These are phyloP conservation scores for Hippoglossus hippoglossus DNA, from an alignment of 2,797 vertebrate genomes.

Conservation along the genomic window DNA sequence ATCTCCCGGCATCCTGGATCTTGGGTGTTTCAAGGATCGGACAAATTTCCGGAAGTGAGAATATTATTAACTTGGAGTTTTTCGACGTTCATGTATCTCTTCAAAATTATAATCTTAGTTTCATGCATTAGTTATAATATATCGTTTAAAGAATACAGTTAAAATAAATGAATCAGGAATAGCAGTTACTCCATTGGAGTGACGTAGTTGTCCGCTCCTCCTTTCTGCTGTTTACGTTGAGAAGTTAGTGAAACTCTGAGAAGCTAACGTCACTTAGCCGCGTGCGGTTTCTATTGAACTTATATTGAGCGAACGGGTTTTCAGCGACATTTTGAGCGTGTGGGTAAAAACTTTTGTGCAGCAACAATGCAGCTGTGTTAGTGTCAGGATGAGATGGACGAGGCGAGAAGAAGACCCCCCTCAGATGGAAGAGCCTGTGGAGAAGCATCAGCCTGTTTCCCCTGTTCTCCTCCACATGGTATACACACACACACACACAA, in stretches of 20 bases:
- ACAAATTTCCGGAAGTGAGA: fast-evolving
- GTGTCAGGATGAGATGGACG: constrained; percentile 52
- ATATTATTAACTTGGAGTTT: background rate
- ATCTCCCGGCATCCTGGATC: too few species aligned
- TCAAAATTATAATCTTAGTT: too few species aligned
- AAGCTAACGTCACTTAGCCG: too few species aligned
- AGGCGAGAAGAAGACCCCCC: constrained; percentile 6
- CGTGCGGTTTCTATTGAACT: too few species aligned
- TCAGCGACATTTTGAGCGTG: too few species aligned
- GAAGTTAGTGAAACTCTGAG: constrained; percentile 27
- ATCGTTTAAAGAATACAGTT: too few species aligned
- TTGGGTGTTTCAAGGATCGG: background rate
- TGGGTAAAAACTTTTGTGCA: background rate
- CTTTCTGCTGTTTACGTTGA: background rate
- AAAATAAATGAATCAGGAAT: background rate
- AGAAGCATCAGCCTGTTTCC: background rate
- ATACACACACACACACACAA: constrained; percentile 6
- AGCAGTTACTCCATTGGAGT: background rate
- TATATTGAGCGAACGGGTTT: too few species aligned
- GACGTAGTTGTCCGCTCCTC: constrained; percentile 16
- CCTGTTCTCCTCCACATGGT: constrained; percentile 37
- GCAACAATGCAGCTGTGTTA: background rate
- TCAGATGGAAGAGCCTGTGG: constrained; percentile 14
- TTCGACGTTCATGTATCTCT: too few species aligned
- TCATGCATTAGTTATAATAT: too few species aligned